Evolutionary conservation across 2,113 vertebrate genomes (phyloP).

Genomic region (Sus scrofa): DNA sequence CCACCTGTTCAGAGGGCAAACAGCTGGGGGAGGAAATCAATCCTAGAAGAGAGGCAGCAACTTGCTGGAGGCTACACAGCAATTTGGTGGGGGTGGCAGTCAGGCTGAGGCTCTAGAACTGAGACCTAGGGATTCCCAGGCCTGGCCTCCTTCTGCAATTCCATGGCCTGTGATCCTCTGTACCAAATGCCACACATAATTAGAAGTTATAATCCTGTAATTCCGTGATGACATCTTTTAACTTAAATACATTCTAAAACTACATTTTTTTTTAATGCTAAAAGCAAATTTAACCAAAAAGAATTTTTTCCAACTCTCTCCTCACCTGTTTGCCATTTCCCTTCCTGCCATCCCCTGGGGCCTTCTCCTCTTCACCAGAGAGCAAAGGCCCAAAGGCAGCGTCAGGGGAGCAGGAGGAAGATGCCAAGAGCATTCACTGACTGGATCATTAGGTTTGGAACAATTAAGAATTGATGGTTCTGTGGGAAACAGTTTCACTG

Average conservation of each 20-base stretch:
- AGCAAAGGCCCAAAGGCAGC: not conserved
- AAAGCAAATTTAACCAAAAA: slow-evolving; percentile 61
- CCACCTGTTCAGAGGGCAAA: not conserved
- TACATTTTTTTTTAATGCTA: slow-evolving; percentile 28
- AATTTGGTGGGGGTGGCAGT: slow-evolving; percentile 61
- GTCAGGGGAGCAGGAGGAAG: not conserved
- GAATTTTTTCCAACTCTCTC: not conserved
- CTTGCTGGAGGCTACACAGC: slow-evolving; percentile 8
- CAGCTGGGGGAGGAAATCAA: not conserved
- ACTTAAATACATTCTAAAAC: slow-evolving; percentile 79
- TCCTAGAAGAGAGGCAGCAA: not conserved
- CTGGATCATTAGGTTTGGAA: slow-evolving; percentile 28
- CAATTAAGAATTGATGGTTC: slow-evolving; percentile 73
- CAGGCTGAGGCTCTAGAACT: not conserved
- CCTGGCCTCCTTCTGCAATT: slow-evolving; percentile 25
- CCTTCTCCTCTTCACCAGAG: not conserved
- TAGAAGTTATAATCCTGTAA: slow-evolving; percentile 82
- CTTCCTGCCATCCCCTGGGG: not conserved
- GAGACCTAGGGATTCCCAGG: slow-evolving; percentile 59
- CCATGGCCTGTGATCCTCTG: slow-evolving; percentile 71
- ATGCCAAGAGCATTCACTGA: slow-evolving; percentile 1
- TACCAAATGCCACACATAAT: slow-evolving; percentile 75
- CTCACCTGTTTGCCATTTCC: slow-evolving; percentile 15
- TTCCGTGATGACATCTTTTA: slow-evolving; percentile 80
- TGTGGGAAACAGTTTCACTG: slow-evolving; percentile 80